phyloP scores from a whole-genome alignment of 2,113 vertebrate species.

The Syrrhaptes paradoxus region DNA sequence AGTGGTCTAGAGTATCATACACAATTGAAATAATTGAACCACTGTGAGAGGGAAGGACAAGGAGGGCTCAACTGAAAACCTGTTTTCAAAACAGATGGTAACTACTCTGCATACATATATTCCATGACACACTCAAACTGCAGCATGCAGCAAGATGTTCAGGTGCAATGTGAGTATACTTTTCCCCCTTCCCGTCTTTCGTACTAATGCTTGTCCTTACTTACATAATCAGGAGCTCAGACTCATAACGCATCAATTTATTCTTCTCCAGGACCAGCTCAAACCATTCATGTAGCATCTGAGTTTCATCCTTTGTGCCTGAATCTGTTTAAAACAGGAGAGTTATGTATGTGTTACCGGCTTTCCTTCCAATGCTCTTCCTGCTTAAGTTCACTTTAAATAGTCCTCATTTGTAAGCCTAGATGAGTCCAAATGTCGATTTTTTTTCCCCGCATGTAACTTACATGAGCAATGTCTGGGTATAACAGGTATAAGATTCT shows the following conservation, averaged over 20 bases:
- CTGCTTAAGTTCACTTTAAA: neutral
- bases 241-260: slow-evolving; percentile 89
- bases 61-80: neutral
- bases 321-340: slow-evolving; percentile 79
- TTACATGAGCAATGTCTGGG: neutral
- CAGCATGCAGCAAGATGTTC: neutral
- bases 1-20: neutral
- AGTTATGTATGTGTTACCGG: slow-evolving; percentile 47
- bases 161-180: neutral
- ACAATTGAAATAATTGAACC: neutral
- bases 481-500: neutral
- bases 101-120: neutral
- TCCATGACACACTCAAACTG: neutral
- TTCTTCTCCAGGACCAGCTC: slow-evolving; percentile 95
- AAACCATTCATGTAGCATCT: slow-evolving; percentile 91
- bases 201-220: slow-evolving; percentile 52
- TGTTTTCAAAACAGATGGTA: neutral
- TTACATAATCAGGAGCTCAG: slow-evolving; percentile 86
- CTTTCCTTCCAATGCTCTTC: slow-evolving; percentile 9
- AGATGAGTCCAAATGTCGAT: neutral
- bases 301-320: slow-evolving; percentile 80
- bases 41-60: neutral
- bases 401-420: neutral
- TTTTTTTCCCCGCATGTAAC: neutral
- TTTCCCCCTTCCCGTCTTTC: neutral